Percentiles rank a stretch among this genome's conserved stretches.
These are phyloP conservation scores for Malurus cyaneus DNA, from an alignment of 2,113 vertebrate genomes.

Conservation along the genomic window DNA sequence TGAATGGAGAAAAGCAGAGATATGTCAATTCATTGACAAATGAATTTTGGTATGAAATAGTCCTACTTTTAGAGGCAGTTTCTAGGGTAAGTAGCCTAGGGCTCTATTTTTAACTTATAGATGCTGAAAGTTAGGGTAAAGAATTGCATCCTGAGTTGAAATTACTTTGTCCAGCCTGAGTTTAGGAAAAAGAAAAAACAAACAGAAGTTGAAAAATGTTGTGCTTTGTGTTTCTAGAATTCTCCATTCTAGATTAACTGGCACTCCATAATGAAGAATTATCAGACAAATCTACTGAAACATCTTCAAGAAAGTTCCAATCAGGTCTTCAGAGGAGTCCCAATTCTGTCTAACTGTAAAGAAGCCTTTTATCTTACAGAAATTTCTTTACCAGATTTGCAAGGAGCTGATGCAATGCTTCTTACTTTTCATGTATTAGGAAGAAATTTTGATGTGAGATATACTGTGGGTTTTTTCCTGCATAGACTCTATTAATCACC, in stretches of 20 bases:
- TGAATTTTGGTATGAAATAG: neutral
- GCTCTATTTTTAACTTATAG: neutral
- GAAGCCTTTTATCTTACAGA: neutral
- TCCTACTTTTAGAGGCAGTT: neutral
- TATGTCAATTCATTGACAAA: rapidly evolving
- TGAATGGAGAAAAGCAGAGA: neutral
- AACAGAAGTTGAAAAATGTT: neutral
- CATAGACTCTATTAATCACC: neutral
- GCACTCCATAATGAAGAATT: neutral
- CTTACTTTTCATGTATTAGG: neutral
- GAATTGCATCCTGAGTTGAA: neutral
- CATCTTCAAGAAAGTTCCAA: neutral
- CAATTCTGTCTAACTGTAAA: neutral
- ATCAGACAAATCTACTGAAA: neutral
- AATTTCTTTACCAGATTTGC: neutral
- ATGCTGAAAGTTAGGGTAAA: neutral
- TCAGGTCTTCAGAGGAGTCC: neutral
- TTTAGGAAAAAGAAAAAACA: neutral
- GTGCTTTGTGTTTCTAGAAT: neutral
- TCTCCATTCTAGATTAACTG: neutral
- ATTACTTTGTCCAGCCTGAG: neutral
- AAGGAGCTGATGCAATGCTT: neutral
- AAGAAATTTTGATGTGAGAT: neutral
- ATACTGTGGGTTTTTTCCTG: rapidly evolving
- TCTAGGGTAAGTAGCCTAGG: neutral